phyloP scores from a whole-genome alignment of 2,888 invertebrate species.

The Esperia sulphurella region DNA sequence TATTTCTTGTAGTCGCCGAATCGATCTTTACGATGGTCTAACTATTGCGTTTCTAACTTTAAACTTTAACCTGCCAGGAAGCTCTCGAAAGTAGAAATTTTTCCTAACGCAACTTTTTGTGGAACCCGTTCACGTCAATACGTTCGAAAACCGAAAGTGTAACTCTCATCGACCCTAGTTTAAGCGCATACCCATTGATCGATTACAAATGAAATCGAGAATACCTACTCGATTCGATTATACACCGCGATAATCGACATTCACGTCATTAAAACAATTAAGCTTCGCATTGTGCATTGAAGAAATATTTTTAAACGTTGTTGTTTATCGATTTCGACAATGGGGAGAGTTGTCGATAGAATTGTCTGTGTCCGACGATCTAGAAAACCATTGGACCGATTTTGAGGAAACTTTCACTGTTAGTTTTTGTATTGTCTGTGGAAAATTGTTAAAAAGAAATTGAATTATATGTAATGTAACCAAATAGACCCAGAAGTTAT shows the following conservation, averaged over 20 bases:
- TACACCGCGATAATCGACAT: conserved; percentile 24
- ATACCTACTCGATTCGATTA: conserved; percentile 30
- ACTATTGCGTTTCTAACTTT: too few relatives aligned
- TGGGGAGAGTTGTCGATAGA: not conserved
- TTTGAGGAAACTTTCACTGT: conserved; percentile 3
- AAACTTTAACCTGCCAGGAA: too few relatives aligned
- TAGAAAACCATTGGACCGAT: conserved; percentile 3
- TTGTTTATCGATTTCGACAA: conserved; percentile 1
- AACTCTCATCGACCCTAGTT: too few relatives aligned
- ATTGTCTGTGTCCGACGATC: conserved; percentile 4
- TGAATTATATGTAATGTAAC: too few relatives aligned
- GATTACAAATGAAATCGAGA: conserved; percentile 51
- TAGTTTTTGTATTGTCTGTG: not conserved
- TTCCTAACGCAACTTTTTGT: too few relatives aligned
- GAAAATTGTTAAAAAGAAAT: not conserved
- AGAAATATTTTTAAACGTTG: conserved; percentile 2
- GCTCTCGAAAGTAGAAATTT: too few relatives aligned
- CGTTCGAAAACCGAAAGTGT: too few relatives aligned
- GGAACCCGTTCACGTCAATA: too few relatives aligned
- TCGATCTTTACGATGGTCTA: too few relatives aligned
- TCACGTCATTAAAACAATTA: conserved; percentile 30
- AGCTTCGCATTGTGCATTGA: conserved; percentile 17
- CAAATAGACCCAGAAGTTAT: too few relatives aligned
- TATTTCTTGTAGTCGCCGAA: too few relatives aligned
- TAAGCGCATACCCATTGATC: conserved; percentile 34